phyloP scores from a whole-genome alignment of 1,140 invertebrate species.

The Ephestia elutella region DNA sequence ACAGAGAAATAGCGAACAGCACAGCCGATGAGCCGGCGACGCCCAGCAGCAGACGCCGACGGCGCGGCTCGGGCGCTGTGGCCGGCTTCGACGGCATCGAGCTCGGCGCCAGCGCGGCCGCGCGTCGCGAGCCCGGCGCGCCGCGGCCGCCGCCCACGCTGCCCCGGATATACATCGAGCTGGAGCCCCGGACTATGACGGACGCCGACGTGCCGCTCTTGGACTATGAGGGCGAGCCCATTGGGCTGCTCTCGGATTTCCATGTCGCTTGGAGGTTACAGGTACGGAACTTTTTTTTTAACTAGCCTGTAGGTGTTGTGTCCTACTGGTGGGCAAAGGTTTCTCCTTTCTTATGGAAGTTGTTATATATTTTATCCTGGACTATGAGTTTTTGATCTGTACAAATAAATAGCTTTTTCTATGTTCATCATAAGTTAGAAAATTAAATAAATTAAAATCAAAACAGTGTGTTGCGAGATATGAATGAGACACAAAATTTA shows the following conservation, averaged over 20 bases:
- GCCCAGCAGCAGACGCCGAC: conserved; percentile 19
- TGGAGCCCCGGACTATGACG: conserved; percentile 49
- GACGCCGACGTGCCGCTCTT: conserved; percentile 39
- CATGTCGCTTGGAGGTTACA: conserved; percentile 49
- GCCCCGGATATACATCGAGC: conserved; percentile 51
- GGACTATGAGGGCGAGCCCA: conserved; percentile 50
- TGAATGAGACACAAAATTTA: too few relatives aligned
- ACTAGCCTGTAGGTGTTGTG: too few relatives aligned
- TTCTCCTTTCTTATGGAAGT: too few relatives aligned
- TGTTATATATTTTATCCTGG: too few relatives aligned
- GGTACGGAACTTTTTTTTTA: conserved; percentile 17
- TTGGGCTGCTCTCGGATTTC: conserved; percentile 60
- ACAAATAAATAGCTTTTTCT: too few relatives aligned
- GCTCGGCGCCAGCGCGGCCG: conserved; percentile 21
- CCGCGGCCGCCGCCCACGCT: conserved; percentile 50
- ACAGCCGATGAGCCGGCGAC: conserved; percentile 13
- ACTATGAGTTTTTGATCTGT: too few relatives aligned
- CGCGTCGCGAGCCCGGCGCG: conserved; percentile 20
- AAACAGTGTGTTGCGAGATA: too few relatives aligned
- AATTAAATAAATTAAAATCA: too few relatives aligned
- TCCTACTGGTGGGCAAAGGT: too few relatives aligned
- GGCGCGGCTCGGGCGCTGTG: conserved; percentile 10
- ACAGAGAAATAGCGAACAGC: conserved; percentile 13
- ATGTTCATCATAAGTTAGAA: too few relatives aligned
- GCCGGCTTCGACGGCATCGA: conserved; percentile 28